phyloP scores from a whole-genome alignment of 2,888 invertebrate species.

The Acanthosepion esculentum region DNA sequence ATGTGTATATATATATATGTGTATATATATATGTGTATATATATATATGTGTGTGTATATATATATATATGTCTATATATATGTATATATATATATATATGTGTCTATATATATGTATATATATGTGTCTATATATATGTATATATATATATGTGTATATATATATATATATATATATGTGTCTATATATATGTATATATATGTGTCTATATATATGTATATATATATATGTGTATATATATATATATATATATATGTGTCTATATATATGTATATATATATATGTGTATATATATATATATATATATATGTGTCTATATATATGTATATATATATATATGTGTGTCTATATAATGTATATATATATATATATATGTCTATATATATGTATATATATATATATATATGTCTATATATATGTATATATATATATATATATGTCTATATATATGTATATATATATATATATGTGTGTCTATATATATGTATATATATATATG shows the following conservation, averaged over 20 bases:
- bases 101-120: not conserved
- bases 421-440: no score
- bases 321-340: not conserved
- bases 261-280: not conserved
- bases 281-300: not conserved
- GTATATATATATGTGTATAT: not conserved
- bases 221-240: not conserved
- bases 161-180: not conserved
- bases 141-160: constrained; percentile 11
- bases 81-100: not conserved
- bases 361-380: no score
- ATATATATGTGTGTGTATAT: not conserved
- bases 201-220: not conserved
- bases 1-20: not conserved
- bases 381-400: no score
- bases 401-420: no score
- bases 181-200: not conserved
- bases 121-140: not conserved
- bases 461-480: no score
- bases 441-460: no score
- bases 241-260: not conserved
- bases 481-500: no score
- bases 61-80: not conserved
- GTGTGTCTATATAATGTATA: no score
- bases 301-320: not conserved